A percentile compares a stretch with the other conserved stretches of the same genome.
Conservation (phyloP, 1,140 invertebrate genomes). For the Conus betulinus region DNA sequence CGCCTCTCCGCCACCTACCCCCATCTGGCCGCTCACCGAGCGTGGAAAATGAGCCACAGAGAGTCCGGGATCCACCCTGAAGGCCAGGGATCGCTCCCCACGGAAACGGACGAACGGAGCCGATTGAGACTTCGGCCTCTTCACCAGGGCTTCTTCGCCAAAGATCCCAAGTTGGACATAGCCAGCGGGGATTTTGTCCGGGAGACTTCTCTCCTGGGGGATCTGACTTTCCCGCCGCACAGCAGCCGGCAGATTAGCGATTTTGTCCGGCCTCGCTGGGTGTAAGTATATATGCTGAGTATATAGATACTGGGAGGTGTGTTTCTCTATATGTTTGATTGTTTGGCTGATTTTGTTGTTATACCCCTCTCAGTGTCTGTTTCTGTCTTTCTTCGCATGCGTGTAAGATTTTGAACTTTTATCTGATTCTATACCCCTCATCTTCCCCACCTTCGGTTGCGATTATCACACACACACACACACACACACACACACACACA, state of each 20-base stretch:
- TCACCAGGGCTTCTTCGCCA: constrained; percentile 5
- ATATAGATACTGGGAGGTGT: not conserved
- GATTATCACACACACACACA: too few relatives aligned
- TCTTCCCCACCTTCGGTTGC: too few relatives aligned
- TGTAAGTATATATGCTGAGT: not conserved
- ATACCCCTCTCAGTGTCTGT: too few relatives aligned
- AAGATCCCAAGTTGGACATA: not conserved
- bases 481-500: too few relatives aligned
- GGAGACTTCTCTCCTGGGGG: not conserved
- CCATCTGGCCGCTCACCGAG: constrained; percentile 20
- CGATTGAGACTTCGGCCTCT: constrained; percentile 6
- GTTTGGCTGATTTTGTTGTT: too few relatives aligned
- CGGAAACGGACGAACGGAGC: not conserved
- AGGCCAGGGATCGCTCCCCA: not conserved
- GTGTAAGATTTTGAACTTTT: too few relatives aligned
- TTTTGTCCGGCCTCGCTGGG: not conserved
- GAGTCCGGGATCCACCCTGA: not conserved
- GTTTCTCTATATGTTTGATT: too few relatives aligned
- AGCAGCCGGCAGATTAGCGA: not conserved
- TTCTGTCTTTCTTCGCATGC: too few relatives aligned
- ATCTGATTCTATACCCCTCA: too few relatives aligned
- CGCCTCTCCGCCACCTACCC: constrained; percentile 36
- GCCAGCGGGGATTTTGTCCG: not conserved
- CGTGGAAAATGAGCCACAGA: not conserved
- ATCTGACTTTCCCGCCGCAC: not conserved